Conservation (phyloP, 2,888 invertebrate genomes). For the Orchesellides sinensis region DNA sequence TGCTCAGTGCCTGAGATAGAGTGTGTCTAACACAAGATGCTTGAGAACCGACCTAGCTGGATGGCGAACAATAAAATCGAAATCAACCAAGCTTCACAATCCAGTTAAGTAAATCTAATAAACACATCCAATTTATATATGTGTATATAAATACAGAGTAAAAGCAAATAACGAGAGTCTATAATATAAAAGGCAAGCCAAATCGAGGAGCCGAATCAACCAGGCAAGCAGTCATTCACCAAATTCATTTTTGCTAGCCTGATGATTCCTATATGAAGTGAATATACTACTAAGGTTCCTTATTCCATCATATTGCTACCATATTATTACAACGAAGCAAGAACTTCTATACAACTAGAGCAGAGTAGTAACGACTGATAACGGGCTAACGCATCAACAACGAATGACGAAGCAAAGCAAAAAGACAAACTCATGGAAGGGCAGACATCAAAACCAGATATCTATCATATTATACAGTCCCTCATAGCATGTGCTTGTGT, state of each 20-base stretch:
- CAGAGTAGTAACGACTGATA: conserved; percentile 32
- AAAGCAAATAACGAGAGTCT: no score
- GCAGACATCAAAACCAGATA: conserved; percentile 49
- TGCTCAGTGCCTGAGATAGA: no score
- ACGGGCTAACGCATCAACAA: conserved; percentile 33
- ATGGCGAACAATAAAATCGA: conserved; percentile 64
- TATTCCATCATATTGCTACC: no score
- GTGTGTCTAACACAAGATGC: not conserved
- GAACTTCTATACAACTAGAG: no score
- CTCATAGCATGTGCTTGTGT: not conserved
- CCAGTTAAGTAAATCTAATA: conserved; percentile 70
- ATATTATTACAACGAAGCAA: no score
- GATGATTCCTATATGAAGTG: conserved; percentile 35
- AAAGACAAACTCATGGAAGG: conserved; percentile 52
- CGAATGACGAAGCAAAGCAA: conserved; percentile 36
- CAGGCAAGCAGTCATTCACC: conserved; percentile 52
- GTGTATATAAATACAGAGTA: not conserved
- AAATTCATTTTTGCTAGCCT: conserved; percentile 58
- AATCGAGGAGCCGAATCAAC: conserved; percentile 51
- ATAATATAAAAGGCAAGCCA: conserved; percentile 6
- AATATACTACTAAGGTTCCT: no score
- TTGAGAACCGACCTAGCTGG: not conserved
- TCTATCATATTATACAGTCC: conserved; percentile 23
- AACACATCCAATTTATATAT: conserved; percentile 69
- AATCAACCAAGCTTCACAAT: conserved; percentile 71